A percentile compares a stretch with the other conserved stretches of the same genome.
Evolutionary conservation across 2,888 invertebrate genomes (phyloP).

Genomic region (Cancer borealis): DNA sequence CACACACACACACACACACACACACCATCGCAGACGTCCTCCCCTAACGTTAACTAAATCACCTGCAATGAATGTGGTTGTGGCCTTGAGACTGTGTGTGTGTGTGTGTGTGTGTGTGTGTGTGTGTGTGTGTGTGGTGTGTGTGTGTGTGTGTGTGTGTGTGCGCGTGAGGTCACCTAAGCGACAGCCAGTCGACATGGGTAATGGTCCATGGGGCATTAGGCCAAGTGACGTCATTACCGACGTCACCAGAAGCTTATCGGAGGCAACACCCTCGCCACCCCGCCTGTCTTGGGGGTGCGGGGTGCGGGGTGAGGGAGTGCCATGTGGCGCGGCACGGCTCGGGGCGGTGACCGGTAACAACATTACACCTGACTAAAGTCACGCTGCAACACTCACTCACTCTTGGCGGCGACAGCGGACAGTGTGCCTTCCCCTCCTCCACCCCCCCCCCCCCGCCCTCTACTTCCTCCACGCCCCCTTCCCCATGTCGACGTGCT

Average conservation of each 20-base stretch:
- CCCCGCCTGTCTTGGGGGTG: neutral
- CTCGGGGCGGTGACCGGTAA: neutral
- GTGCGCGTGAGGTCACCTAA: neutral
- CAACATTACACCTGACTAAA: slow-evolving; percentile 4
- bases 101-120: slow-evolving; percentile 35
- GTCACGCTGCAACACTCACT: neutral
- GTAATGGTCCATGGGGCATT: slow-evolving; percentile 16
- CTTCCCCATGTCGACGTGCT: neutral
- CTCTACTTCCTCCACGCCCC: neutral
- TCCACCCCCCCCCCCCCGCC: neutral
- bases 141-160: slow-evolving; percentile 26
- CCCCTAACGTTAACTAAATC: neutral
- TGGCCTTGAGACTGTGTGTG: neutral
- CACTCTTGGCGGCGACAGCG: neutral
- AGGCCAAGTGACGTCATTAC: slow-evolving; percentile 15
- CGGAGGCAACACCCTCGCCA: neutral
- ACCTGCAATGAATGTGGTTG: neutral
- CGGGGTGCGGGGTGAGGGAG: neutral
- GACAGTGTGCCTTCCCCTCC: neutral
- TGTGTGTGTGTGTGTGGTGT: slow-evolving; percentile 43
- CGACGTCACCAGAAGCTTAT: neutral
- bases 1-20: neutral
- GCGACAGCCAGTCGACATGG: neutral
- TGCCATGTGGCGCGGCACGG: neutral
- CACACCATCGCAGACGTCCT: neutral